Evolutionary conservation across 30 jellyfish, hydroid and myxozoan genomes (phyloP).

Genomic region (Pseudorhiza aurosa): DNA sequence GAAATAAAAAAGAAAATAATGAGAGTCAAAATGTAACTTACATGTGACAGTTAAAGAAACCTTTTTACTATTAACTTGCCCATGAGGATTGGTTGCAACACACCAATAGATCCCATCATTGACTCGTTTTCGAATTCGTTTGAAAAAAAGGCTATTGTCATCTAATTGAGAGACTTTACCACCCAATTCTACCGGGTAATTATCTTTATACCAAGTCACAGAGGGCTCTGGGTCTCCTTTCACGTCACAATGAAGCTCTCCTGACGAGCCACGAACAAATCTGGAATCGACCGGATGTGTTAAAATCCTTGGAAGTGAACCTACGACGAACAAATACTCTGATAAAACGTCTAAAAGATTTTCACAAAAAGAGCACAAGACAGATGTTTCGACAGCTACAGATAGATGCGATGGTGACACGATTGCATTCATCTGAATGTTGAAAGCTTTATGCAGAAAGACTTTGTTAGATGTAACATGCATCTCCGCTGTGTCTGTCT

Average conservation of each 20-base stretch:
- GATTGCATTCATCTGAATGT: no score
- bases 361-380: no score
- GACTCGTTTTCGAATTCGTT: constrained; percentile 53
- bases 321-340: no score
- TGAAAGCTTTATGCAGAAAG: no score
- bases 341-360: no score
- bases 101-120: constrained; percentile 77
- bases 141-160: constrained; percentile 45
- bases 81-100: constrained; percentile 68
- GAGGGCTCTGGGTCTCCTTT: constrained; percentile 77
- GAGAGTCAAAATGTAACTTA: constrained; percentile 15
- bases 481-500: no score
- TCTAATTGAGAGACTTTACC: neutral
- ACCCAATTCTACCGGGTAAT: constrained; percentile 15
- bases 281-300: constrained; percentile 41
- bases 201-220: constrained; percentile 81
- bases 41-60: constrained; percentile 72
- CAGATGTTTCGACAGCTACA: no score
- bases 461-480: no score
- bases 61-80: constrained; percentile 64
- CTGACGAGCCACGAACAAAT: constrained; percentile 39
- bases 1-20: no score
- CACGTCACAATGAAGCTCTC: constrained; percentile 25
- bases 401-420: no score
- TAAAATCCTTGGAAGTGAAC: constrained; percentile 24